Evolutionary conservation across 2,888 invertebrate genomes (phyloP).

Genomic region (Cyaniris semiargus): DNA sequence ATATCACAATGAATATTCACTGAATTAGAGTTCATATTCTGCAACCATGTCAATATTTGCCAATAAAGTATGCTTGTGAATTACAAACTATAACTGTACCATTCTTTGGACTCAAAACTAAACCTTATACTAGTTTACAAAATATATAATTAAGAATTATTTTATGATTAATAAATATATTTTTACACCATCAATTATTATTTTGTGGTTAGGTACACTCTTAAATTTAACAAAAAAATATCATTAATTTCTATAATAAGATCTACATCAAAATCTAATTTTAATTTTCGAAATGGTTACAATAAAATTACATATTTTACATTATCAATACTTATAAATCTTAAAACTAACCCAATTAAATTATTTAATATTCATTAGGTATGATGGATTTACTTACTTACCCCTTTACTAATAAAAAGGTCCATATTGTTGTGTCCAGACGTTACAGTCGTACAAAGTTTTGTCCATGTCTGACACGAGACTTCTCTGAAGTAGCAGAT

Average conservation of each 20-base stretch:
- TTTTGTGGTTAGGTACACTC: slow-evolving; percentile 13
- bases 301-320: slow-evolving; percentile 20
- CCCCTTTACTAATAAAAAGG: neutral
- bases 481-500: neutral
- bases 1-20: neutral
- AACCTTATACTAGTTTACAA: neutral
- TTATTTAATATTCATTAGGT: neutral
- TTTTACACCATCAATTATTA: slow-evolving; percentile 2
- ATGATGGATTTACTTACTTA: neutral
- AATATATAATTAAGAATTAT: neutral
- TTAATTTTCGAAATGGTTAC: slow-evolving; percentile 25
- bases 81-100: neutral
- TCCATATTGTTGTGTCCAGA: neutral
- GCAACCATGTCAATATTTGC: neutral
- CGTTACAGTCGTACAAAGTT: neutral
- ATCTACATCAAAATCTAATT: slow-evolving; percentile 18
- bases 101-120: neutral
- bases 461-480: neutral
- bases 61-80: neutral
- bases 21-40: neutral
- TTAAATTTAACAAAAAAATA: slow-evolving; percentile 23
- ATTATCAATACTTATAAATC: slow-evolving; percentile 13
- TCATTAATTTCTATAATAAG: slow-evolving; percentile 24
- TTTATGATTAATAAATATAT: slow-evolving; percentile 2
- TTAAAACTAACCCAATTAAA: slow-evolving; percentile 27